Evolutionary conservation across 2,113 vertebrate species (phyloP).

Genomic region (Bubo bubo): DNA sequence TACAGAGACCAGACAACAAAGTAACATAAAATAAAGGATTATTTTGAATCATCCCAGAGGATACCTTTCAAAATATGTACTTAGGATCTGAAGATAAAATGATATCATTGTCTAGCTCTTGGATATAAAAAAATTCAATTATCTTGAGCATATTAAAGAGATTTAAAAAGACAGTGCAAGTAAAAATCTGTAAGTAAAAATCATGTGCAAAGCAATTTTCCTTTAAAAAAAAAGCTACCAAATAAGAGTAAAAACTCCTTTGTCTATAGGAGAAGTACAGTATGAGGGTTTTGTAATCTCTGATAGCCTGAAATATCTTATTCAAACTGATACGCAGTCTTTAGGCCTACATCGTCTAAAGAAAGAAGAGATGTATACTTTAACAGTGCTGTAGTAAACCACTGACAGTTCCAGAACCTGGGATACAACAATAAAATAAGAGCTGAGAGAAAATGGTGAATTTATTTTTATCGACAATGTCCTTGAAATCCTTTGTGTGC

Average conservation of each 20-base stretch:
- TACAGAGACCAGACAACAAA: conserved; percentile 45
- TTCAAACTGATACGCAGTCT: background rate
- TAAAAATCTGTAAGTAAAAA: background rate
- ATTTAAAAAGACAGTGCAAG: background rate
- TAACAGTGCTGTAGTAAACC: background rate
- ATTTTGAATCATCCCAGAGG: conserved; percentile 45
- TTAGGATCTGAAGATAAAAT: background rate
- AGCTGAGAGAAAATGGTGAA: background rate
- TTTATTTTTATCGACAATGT: background rate
- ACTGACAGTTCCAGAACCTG: background rate
- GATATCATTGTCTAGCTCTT: background rate
- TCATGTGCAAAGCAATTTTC: background rate
- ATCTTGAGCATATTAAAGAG: background rate
- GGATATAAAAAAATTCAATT: background rate
- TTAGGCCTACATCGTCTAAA: background rate
- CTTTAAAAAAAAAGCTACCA: background rate
- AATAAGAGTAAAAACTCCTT: background rate
- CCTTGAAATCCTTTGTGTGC: background rate
- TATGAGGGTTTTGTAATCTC: background rate
- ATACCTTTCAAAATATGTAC: background rate
- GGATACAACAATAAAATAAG: background rate
- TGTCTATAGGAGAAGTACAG: background rate
- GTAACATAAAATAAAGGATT: conserved; percentile 54
- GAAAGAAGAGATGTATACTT: background rate
- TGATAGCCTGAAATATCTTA: background rate